Evolutionary conservation across 2,888 invertebrate genomes (phyloP), one percentile per base, ranked within the genome.

Genomic region (Cyclophora punctaria): DNA sequence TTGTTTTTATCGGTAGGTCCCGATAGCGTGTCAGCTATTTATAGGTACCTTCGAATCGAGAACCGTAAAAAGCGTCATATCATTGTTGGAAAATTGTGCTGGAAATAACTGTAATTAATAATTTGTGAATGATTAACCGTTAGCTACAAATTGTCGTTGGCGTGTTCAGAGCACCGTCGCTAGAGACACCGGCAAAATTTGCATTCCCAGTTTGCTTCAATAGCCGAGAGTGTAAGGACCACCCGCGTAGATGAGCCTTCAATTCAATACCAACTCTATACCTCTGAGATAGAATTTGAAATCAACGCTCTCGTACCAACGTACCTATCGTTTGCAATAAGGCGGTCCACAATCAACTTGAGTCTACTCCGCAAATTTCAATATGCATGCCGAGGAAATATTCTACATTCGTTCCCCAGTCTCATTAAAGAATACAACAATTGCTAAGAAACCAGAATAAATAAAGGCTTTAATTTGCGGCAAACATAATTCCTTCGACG

Each of bases 141-240:
- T 69, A 71, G 68, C 37, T 63, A 64, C 66, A 67, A 70, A 73
- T 68, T 72, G 67, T 69, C 69, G 60, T 69, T 65, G 64, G 64
- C 61, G 66, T 71, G 76, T 79, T 78, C 75, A 79, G 73, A 76
- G 70, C 72, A 75, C 60, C 61, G 62, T 63, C 66, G 71, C 66
- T 70, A 77, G 76, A 72, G 74, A 76, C 75, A 77, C 74, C 76
- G 72, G 78, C 71, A 70, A 84, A 86, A 87, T 87, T 88, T 85
- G 85, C 87, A 87, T 86, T 84, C 83, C 74, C 75, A 81, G 75
- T 81, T 79, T 74, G 75, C 75, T 74, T 75, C 78, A 72, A 75
- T 75, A 78, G 74, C 74, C 73, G 73, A 77, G 77, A 77, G 75
- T 75, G 77, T 80, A 78, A 68, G 75, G 87, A 88, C 88, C 88